A percentile compares a stretch with the other conserved stretches of the same genome.
Evolutionary conservation across 1,140 invertebrate genomes (phyloP).

Genomic region (Semibalanus balanoides): DNA sequence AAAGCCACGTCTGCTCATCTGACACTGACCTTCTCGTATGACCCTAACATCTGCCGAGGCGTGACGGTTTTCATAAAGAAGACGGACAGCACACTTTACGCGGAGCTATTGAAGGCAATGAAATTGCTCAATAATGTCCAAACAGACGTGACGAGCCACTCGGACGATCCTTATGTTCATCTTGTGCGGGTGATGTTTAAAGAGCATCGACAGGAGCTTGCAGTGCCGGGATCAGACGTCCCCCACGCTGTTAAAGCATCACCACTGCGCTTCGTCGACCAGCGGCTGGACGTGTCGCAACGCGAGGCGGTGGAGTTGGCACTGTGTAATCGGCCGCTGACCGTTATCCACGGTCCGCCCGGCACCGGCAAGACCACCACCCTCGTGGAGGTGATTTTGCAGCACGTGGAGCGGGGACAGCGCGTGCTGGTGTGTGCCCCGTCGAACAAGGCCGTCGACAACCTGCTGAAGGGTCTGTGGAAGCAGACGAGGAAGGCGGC

Average conservation of each 20-base stretch:
- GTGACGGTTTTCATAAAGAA: no score
- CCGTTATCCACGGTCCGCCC: constrained; percentile 39
- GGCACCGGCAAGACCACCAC: constrained; percentile 52
- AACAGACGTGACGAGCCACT: no score
- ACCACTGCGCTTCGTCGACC: neutral
- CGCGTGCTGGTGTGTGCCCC: constrained; percentile 26
- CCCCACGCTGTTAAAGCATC: no score
- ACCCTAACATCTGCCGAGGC: no score
- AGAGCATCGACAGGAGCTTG: neutral
- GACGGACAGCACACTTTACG: no score
- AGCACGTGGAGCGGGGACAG: constrained; percentile 32
- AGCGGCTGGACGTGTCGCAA: constrained; percentile 37
- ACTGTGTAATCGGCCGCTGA: constrained; percentile 35
- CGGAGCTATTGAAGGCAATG: no score
- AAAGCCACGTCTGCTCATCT: no score
- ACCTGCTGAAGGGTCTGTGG: neutral
- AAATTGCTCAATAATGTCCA: neutral
- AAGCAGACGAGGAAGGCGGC: neutral
- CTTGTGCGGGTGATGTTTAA: neutral
- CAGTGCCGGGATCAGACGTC: no score
- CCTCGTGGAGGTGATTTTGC: constrained; percentile 43
- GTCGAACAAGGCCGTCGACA: neutral
- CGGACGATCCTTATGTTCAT: neutral
- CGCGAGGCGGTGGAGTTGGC: constrained; percentile 41
- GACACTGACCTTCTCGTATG: no score